Evolutionary conservation across 2,113 vertebrate species (phyloP).

Genomic region (Nerophis ophidion): DNA sequence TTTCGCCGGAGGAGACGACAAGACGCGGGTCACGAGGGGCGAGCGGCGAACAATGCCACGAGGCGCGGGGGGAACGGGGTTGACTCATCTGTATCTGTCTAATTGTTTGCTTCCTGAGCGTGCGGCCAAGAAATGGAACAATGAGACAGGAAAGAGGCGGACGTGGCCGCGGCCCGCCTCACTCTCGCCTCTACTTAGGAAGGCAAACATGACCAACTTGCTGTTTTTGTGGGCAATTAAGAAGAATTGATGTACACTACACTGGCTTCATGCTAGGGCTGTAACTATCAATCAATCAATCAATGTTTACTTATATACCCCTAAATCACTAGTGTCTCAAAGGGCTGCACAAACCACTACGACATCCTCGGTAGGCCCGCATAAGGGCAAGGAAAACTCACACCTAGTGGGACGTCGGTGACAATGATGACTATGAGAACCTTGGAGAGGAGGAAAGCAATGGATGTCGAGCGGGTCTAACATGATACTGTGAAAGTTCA

Average conservation of each 20-base stretch:
- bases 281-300: too few species aligned
- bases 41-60: conserved; percentile 56
- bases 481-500: too few species aligned
- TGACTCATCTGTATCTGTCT: conserved; percentile 38
- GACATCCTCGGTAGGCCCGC: too few species aligned
- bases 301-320: too few species aligned
- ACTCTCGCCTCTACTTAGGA: conserved; percentile 28
- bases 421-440: too few species aligned
- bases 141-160: conserved; percentile 44
- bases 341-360: too few species aligned
- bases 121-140: conserved; percentile 39
- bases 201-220: conserved; percentile 36
- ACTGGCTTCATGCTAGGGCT: neutral
- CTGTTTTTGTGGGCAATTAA: conserved; percentile 28
- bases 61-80: conserved; percentile 7
- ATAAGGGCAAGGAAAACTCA: too few species aligned
- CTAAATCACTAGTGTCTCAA: too few species aligned
- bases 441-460: too few species aligned
- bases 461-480: too few species aligned
- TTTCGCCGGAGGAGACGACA: conserved; percentile 11
- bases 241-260: conserved; percentile 22
- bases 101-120: conserved; percentile 54
- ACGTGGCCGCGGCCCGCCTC: conserved; percentile 11
- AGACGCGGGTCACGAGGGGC: conserved; percentile 26
- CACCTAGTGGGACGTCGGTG: too few species aligned